Conservation (phyloP, 2,797 vertebrate genomes). For the Eutrigla gurnardus region DNA sequence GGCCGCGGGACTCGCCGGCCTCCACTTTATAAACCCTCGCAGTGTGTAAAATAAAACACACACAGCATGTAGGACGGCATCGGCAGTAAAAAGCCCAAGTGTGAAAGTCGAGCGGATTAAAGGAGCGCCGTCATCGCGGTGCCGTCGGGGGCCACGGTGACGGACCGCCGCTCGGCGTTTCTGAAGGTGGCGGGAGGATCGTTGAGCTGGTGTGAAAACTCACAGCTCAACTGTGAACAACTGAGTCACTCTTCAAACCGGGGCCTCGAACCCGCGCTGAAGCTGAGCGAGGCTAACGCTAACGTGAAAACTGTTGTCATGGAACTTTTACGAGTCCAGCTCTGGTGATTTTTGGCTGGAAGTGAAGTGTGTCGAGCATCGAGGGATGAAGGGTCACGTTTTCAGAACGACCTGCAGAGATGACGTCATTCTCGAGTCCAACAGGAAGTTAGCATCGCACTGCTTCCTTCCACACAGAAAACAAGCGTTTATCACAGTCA, state of each 20-base stretch:
- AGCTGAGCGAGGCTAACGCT: too few species aligned
- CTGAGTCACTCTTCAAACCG: constrained; percentile 32
- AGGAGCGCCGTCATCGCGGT: constrained; percentile 30
- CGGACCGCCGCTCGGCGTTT: not conserved
- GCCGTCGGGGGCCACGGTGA: constrained; percentile 24
- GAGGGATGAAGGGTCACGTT: too few species aligned
- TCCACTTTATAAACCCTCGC: constrained; percentile 67
- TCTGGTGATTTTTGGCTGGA: not conserved
- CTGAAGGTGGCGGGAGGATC: constrained; percentile 31
- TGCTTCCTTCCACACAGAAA: too few species aligned
- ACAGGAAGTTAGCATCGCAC: too few species aligned
- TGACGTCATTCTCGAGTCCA: too few species aligned
- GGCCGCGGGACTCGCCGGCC: constrained; percentile 56
- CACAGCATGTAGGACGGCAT: constrained; percentile 58
- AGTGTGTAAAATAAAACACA: constrained; percentile 72
- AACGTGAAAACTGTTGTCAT: not conserved
- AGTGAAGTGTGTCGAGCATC: too few species aligned
- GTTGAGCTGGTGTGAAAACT: constrained; percentile 66
- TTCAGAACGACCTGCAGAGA: too few species aligned
- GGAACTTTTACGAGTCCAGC: not conserved
- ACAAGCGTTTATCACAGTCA: too few species aligned
- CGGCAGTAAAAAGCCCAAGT: constrained; percentile 65
- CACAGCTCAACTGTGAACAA: constrained; percentile 59
- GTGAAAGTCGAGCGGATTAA: constrained; percentile 67
- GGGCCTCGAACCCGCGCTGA: not conserved